A percentile compares a stretch with the other conserved stretches of the same genome.
These are phyloP conservation scores for Paragorgia papillata DNA, from an alignment of 92 coral and sea anemone genomes.

Conservation along the genomic window DNA sequence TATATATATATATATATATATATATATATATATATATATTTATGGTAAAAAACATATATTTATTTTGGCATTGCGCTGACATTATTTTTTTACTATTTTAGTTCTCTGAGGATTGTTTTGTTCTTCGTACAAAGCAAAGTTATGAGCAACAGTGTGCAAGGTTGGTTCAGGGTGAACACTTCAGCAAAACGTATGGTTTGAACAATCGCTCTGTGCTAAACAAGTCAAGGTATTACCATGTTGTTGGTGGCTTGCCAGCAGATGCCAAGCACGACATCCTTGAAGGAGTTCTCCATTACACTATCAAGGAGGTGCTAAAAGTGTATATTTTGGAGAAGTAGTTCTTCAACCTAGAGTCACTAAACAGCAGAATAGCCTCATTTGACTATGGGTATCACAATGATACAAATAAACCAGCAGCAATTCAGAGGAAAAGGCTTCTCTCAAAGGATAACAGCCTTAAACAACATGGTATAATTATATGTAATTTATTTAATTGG, in stretches of 20 bases:
- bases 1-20: too few species aligned
- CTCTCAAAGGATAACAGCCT: conserved; percentile 58
- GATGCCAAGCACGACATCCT: conserved; percentile 72
- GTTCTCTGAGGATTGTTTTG: conserved; percentile 66
- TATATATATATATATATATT: too few species aligned
- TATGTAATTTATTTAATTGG: too few species aligned
- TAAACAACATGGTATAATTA: conserved; percentile 62
- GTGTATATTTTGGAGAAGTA: conserved; percentile 53
- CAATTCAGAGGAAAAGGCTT: conserved; percentile 52
- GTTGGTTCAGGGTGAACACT: conserved; percentile 60
- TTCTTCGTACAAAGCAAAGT: conserved; percentile 57
- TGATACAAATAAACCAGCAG: conserved; percentile 53
- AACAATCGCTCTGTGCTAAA: conserved; percentile 55
- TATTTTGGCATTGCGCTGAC: too few species aligned
- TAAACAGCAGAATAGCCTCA: conserved; percentile 50
- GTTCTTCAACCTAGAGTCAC: conserved; percentile 54
- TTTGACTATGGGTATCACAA: conserved; percentile 69
- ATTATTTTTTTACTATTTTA: conserved; percentile 44
- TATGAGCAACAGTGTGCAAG: conserved; percentile 56
- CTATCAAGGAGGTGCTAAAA: conserved; percentile 55
- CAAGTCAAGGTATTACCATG: conserved; percentile 66
- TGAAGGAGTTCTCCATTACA: conserved; percentile 65
- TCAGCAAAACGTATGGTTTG: conserved; percentile 65
- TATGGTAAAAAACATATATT: too few species aligned
- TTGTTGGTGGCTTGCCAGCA: conserved; percentile 60